A percentile compares a stretch with the other conserved stretches of the same genome.
phyloP scores from a whole-genome alignment of 2,797 vertebrate genomes.

The Graptemys geographica region DNA sequence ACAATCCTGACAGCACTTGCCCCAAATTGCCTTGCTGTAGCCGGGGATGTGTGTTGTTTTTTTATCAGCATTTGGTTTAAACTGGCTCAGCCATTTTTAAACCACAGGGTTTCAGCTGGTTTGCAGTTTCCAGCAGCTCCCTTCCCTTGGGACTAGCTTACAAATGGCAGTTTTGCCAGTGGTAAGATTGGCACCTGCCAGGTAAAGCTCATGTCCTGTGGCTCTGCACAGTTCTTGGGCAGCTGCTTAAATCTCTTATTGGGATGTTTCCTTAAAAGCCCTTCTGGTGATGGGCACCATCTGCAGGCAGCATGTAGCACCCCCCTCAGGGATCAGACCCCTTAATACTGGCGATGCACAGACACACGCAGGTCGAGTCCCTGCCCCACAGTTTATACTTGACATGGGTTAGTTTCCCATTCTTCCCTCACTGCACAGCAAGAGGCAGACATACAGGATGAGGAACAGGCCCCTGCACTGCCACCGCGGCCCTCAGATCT shows the following conservation, averaged over 20 bases:
- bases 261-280: not conserved
- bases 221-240: not conserved
- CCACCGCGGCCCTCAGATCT: conserved; percentile 77
- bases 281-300: not conserved
- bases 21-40: not conserved
- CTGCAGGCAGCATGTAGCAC: not conserved
- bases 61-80: not conserved
- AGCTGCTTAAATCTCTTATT: not conserved
- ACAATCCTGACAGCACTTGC: not conserved
- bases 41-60: not conserved
- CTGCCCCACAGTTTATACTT: not conserved
- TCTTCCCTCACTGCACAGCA: not conserved
- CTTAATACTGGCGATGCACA: not conserved
- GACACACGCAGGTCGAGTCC: not conserved
- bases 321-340: not conserved
- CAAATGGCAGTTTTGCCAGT: too few species aligned
- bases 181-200: too few species aligned
- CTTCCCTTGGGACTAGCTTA: not conserved
- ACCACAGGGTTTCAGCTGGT: not conserved
- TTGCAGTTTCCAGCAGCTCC: not conserved
- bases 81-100: not conserved
- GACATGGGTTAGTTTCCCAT: not conserved
- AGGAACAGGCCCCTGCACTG: conserved; percentile 84
- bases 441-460: conserved; percentile 60
- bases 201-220: not conserved